A percentile compares a stretch with the other conserved stretches of the same genome.
Evolutionary conservation across 2,797 vertebrate species (phyloP).

Genomic region (Acestrorhynchus altus): DNA sequence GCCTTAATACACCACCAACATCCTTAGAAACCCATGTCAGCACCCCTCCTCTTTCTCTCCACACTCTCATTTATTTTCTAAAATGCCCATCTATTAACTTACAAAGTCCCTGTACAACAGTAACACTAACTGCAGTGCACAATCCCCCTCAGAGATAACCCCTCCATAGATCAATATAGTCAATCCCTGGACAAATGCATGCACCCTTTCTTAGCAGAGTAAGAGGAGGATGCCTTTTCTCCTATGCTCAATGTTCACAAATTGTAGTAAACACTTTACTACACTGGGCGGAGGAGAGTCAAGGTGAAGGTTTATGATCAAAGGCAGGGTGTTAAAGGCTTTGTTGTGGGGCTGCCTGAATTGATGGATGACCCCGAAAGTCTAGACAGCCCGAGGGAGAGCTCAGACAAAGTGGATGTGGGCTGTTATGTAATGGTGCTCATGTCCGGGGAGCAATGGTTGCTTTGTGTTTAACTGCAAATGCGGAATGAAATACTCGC

Average conservation of each 20-base stretch:
- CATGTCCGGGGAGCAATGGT: conserved; percentile 18
- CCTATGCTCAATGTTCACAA: conserved; percentile 29
- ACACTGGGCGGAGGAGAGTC: conserved; percentile 24
- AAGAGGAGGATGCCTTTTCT: conserved; percentile 30
- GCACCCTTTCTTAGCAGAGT: conserved; percentile 33
- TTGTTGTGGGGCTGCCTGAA: conserved; percentile 43
- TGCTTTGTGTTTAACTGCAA: conserved; percentile 43
- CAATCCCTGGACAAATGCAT: conserved; percentile 47
- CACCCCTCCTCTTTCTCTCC: neutral
- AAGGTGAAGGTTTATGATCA: conserved; percentile 52
- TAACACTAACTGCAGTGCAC: conserved; percentile 42
- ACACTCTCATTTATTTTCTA: conserved; percentile 36
- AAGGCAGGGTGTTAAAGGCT: conserved; percentile 41
- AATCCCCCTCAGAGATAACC: conserved; percentile 51
- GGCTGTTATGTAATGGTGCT: conserved; percentile 36
- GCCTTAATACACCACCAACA: neutral
- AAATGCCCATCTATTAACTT: conserved; percentile 41
- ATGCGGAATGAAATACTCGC: conserved; percentile 20
- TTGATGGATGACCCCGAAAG: conserved; percentile 46
- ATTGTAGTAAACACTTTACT: conserved; percentile 38
- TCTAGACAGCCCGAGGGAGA: conserved; percentile 21
- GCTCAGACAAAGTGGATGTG: conserved; percentile 42
- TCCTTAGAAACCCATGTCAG: conserved; percentile 9
- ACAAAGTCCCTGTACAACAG: conserved; percentile 16
- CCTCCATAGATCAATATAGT: conserved; percentile 53